phyloP scores from a whole-genome alignment of 1,140 invertebrate species.

The Tetramorium parvispinum region DNA sequence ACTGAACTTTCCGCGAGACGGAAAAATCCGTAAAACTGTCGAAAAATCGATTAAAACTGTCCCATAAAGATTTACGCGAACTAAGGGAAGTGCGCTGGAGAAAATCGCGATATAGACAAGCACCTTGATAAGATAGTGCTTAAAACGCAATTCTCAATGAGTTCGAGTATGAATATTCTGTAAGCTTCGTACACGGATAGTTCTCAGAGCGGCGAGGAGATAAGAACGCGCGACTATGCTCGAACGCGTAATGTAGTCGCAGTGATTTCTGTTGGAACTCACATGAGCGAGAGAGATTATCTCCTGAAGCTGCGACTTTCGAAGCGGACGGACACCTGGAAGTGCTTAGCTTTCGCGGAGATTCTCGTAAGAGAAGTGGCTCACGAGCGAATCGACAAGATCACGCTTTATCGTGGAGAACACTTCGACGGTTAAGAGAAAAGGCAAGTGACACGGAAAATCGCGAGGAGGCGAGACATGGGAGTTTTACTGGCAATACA shows the following conservation, averaged over 20 bases:
- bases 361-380: constrained; percentile 34
- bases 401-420: constrained; percentile 58
- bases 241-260: neutral
- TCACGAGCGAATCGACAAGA: constrained; percentile 50
- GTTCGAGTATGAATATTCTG: constrained; percentile 10
- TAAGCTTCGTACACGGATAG: neutral
- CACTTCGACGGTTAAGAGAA: constrained; percentile 16
- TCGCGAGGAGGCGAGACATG: constrained; percentile 3
- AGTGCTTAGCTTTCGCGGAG: constrained; percentile 42
- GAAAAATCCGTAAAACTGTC: neutral
- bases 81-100: neutral
- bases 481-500: constrained; percentile 21
- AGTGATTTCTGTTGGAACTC: constrained; percentile 21
- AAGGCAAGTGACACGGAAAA: constrained; percentile 30
- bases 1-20: neutral
- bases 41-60: neutral
- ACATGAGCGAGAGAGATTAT: constrained; percentile 31
- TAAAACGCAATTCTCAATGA: constrained; percentile 25
- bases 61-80: neutral
- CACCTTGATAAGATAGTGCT: constrained; percentile 3
- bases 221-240: constrained; percentile 35
- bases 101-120: neutral
- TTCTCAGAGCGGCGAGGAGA: constrained; percentile 23
- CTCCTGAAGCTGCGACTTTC: constrained; percentile 43
- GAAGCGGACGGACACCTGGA: constrained; percentile 61